Evolutionary conservation across 2,113 vertebrate species (phyloP), one percentile per base, ranked within the genome.

Genomic region (Aphyosemion australe): DNA sequence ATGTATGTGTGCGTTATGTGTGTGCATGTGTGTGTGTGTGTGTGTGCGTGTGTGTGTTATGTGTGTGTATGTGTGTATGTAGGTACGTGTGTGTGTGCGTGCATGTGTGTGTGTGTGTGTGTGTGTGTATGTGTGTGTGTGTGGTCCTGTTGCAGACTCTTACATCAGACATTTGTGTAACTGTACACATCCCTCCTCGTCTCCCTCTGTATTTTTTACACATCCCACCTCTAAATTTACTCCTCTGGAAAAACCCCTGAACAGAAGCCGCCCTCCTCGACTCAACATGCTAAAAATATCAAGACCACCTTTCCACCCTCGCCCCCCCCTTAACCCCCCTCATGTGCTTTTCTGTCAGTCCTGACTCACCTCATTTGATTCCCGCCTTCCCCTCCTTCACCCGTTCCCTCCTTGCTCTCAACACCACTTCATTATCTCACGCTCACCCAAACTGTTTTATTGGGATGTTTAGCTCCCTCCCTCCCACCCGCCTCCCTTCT

Each of bases 121-220:
- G 34, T 37, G 34, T 37, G 34, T 37, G 7, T 37, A 6, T 37
- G 34, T 37, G 34, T 37, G 34, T 80, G 87, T 83, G 86, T 88
- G 81, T 84, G 80, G 82, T 86, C 87, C 63, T 87, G 73, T 93
- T 91, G 90, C 91, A 89, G 63, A 56, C 66, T 71, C 82, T 93
- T 93, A 92, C 92, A 93, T 92, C 92, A 92, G 92, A 86, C 81
- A 85, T 83, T 87, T 85, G 85, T 53, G 71, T 80, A 19, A 88
- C 88, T 73, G 60, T 82, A 77, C 69, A 90, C 79, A 88, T 90
- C 83, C 79, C 85, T 89, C 74, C 80, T 76, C 83, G 88, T 85
- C 84, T 84, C 75, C 72, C 79, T 82, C 82, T 85, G 72, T 83
- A 69, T 82, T 87, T 88, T 89, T 85, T 89, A 82, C 82, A 81